Percentiles rank a stretch among this genome's conserved stretches.
These are phyloP conservation scores for Tenualosa ilisha DNA, from an alignment of 2,797 vertebrate genomes.

Conservation along the genomic window DNA sequence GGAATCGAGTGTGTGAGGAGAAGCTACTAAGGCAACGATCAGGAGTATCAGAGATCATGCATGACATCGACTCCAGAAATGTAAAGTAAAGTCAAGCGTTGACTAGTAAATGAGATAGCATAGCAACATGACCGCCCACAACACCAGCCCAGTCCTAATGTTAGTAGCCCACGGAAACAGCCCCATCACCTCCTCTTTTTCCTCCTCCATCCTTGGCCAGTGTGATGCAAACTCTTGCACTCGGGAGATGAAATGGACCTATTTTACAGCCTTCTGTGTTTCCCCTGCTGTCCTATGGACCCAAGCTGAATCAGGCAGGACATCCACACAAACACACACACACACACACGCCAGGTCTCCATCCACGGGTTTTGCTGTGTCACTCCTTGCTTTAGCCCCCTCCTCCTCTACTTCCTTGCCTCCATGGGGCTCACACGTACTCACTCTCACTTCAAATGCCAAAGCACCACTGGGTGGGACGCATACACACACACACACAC, in stretches of 20 bases:
- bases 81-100: neutral
- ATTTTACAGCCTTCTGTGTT: neutral
- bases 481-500: too few relatives aligned
- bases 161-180: neutral
- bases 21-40: neutral
- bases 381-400: neutral
- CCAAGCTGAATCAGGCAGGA: neutral
- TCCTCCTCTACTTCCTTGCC: neutral
- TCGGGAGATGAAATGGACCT: neutral
- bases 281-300: neutral
- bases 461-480: neutral
- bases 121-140: neutral
- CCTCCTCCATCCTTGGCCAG: neutral
- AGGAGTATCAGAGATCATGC: too few relatives aligned
- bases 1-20: neutral
- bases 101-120: neutral
- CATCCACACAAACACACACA: neutral
- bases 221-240: neutral
- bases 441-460: conserved; percentile 5
- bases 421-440: neutral
- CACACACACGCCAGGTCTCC: neutral
- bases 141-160: neutral
- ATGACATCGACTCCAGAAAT: too few relatives aligned
- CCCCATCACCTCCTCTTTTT: neutral
- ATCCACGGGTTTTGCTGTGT: neutral